Conservation (phyloP, 2,113 vertebrate species). For the Riparia riparia region DNA sequence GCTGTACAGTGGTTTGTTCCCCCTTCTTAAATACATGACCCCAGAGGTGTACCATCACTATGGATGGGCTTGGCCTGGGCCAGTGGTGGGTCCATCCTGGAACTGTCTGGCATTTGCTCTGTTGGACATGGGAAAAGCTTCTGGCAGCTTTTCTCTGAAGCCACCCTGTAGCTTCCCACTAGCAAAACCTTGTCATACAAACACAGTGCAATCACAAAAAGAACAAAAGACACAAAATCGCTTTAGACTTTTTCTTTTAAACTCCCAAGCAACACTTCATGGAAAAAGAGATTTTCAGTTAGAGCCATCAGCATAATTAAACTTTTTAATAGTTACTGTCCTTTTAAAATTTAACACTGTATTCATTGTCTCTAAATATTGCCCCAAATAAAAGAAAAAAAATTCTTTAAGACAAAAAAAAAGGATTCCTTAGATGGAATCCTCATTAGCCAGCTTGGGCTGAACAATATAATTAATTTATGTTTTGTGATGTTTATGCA, state of each 20-base stretch:
- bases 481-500: neutral
- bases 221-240: neutral
- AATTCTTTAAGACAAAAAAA: neutral
- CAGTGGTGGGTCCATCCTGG: rapidly evolving
- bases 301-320: neutral
- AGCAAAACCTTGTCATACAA: neutral
- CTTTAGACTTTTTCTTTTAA: neutral
- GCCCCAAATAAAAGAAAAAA: neutral
- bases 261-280: neutral
- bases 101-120: neutral
- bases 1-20: neutral
- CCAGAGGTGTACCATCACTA: neutral
- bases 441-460: neutral
- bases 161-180: neutral
- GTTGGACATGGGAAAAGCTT: rapidly evolving
- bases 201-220: neutral
- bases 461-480: neutral
- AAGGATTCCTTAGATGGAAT: neutral
- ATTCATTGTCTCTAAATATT: neutral
- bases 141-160: neutral
- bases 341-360: neutral
- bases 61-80: neutral
- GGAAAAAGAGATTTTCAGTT: neutral
- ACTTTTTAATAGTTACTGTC: neutral
- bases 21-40: neutral